A percentile compares a stretch with the other conserved stretches of the same genome.
Evolutionary conservation across 2,888 invertebrate species (phyloP).

Genomic region (Pilophorus perplexus): DNA sequence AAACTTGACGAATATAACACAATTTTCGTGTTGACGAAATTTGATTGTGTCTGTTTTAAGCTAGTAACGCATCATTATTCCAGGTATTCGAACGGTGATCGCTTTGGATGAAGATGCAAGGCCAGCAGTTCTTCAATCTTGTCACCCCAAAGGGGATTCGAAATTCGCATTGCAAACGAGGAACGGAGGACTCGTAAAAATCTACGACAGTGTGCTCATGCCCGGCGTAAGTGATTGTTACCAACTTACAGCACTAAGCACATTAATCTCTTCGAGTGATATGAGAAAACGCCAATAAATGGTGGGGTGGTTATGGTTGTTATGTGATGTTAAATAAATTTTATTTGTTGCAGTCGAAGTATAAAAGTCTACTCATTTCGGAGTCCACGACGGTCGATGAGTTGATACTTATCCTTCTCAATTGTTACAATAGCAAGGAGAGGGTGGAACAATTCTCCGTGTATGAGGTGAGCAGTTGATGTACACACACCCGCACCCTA

Average conservation of each 20-base stretch:
- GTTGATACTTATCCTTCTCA: slow-evolving; percentile 75
- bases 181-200: slow-evolving; percentile 85
- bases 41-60: too few species aligned
- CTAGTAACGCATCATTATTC: too few species aligned
- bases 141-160: slow-evolving; percentile 91
- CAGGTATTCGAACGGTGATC: slow-evolving; percentile 73
- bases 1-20: slow-evolving; percentile 40
- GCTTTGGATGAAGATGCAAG: slow-evolving; percentile 83
- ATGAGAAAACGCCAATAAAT: too few species aligned
- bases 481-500: too few species aligned
- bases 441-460: slow-evolving; percentile 82
- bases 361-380: slow-evolving; percentile 86
- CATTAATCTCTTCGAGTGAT: neutral
- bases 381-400: slow-evolving; percentile 87
- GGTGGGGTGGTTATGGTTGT: neutral
- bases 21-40: too few species aligned
- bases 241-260: neutral
- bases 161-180: slow-evolving; percentile 71
- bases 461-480: slow-evolving; percentile 71
- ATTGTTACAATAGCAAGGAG: slow-evolving; percentile 80
- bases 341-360: slow-evolving; percentile 66
- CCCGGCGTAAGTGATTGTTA: slow-evolving; percentile 62
- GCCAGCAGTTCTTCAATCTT: slow-evolving; percentile 87
- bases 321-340: too few species aligned
- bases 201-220: slow-evolving; percentile 88